Conservation (phyloP, 1,140 invertebrate species). For the Trachelipus rathkii region DNA sequence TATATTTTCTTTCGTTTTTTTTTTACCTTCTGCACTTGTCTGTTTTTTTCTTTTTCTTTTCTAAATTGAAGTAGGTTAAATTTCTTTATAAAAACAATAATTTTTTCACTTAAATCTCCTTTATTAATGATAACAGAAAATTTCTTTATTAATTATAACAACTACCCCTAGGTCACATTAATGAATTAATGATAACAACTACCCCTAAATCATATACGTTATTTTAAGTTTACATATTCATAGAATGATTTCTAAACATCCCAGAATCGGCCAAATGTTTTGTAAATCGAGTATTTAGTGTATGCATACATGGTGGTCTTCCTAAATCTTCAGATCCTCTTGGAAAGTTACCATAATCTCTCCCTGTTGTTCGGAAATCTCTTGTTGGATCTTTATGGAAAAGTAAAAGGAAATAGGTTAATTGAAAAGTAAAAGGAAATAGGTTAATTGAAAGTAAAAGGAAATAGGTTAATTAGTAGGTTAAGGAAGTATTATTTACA, state of each 20-base stretch:
- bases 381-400: not conserved
- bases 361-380: slow-evolving; percentile 26
- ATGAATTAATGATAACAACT: no score
- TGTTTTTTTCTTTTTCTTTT: no score
- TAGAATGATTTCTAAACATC: slow-evolving; percentile 37
- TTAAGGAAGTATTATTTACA: no score
- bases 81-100: no score
- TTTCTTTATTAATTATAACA: no score
- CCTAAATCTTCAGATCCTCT: slow-evolving; percentile 26
- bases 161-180: no score
- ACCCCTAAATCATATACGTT: not conserved
- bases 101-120: no score
- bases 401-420: not conserved
- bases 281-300: slow-evolving; percentile 34
- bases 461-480: no score
- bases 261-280: slow-evolving; percentile 28
- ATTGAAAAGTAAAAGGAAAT: not conserved
- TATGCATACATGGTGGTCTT: slow-evolving; percentile 24
- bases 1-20: no score
- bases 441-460: not conserved
- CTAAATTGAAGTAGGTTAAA: no score
- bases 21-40: no score
- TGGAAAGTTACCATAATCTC: slow-evolving; percentile 35
- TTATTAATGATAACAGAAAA: no score
- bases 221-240: slow-evolving; percentile 24